These are phyloP conservation scores for Aphis craccivora DNA, from an alignment of 1,140 invertebrate species.

Conservation along the genomic window DNA sequence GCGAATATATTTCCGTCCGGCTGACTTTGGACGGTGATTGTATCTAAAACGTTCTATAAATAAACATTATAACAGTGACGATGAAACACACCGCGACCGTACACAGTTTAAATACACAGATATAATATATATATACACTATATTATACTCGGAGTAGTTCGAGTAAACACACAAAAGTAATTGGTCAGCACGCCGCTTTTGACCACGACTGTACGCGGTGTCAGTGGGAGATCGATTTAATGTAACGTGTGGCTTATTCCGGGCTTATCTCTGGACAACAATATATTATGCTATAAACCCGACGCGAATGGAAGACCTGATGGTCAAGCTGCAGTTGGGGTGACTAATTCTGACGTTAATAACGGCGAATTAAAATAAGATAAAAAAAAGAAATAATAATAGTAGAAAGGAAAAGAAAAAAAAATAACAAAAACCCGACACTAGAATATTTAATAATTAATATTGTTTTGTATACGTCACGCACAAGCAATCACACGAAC, in stretches of 20 bases:
- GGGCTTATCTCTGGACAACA: neutral
- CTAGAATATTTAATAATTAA: too few relatives aligned
- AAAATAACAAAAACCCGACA: neutral
- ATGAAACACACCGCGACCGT: neutral
- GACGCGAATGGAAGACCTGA: neutral
- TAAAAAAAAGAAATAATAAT: neutral
- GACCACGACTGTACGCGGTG: neutral
- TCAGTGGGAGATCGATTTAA: slow-evolving; percentile 35
- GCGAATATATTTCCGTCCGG: neutral
- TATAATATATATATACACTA: neutral
- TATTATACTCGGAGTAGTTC: neutral
- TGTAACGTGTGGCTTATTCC: slow-evolving; percentile 6
- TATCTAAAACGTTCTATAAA: neutral
- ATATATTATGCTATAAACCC: neutral
- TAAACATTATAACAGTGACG: neutral
- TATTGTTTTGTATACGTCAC: neutral
- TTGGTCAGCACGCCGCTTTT: slow-evolving; percentile 8
- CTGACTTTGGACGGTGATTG: neutral
- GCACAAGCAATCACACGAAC: neutral
- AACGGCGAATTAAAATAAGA: neutral
- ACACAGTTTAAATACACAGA: neutral
- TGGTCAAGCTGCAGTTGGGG: neutral
- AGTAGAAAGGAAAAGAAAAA: neutral
- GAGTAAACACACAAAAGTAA: neutral
- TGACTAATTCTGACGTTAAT: neutral